These are phyloP conservation scores for Syrmaticus mikado DNA, from an alignment of 2,113 vertebrate species.

Conservation along the genomic window DNA sequence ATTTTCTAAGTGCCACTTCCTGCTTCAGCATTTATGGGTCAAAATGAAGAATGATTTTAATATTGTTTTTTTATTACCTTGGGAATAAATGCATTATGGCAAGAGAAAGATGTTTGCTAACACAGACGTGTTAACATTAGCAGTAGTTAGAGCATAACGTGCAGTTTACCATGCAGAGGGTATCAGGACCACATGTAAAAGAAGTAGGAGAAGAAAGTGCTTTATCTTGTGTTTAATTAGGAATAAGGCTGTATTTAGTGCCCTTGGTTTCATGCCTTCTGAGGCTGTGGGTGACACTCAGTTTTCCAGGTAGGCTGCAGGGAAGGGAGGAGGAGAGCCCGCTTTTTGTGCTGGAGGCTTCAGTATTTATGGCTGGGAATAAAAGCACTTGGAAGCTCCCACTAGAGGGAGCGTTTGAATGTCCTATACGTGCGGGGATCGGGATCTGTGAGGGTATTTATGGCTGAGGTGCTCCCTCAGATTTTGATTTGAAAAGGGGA, in stretches of 20 bases:
- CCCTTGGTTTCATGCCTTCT: not conserved
- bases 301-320: not conserved
- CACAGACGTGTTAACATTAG: not conserved
- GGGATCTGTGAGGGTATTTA: not conserved
- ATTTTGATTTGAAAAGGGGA: not conserved
- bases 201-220: not conserved
- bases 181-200: not conserved
- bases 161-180: not conserved
- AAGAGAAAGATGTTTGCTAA: not conserved
- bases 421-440: not conserved
- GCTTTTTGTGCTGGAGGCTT: not conserved
- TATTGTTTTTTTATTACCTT: not conserved
- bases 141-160: not conserved
- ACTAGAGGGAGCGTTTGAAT: conserved; percentile 66
- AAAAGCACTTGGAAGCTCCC: not conserved
- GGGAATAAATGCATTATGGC: not conserved
- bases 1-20: not conserved
- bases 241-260: not conserved
- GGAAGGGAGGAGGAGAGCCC: not conserved
- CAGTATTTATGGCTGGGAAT: not conserved
- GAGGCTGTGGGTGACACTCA: not conserved
- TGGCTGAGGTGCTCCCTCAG: not conserved
- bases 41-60: not conserved
- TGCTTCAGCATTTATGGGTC: not conserved
- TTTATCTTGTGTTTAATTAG: not conserved